Percentiles rank a stretch among this genome's conserved stretches.
Conservation (phyloP, 2,888 invertebrate species). For the Serrognathus titanus region DNA sequence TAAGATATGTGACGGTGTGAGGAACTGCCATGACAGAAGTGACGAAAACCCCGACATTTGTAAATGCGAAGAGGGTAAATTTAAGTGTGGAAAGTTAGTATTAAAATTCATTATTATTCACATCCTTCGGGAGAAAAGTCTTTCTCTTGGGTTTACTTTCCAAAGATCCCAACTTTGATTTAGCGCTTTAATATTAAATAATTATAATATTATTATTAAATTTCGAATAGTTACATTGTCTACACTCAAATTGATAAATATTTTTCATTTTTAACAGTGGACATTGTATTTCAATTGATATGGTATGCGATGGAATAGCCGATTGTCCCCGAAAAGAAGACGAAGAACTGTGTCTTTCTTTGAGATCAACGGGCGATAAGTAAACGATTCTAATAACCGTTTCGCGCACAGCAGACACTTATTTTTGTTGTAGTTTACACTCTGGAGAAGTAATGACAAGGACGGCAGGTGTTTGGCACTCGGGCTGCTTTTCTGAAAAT, state of each 20-base stretch:
- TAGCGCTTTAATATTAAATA: neutral
- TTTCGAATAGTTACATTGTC: too few species aligned
- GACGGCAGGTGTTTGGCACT: constrained; percentile 68
- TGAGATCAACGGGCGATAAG: constrained; percentile 44
- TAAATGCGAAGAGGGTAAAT: constrained; percentile 55
- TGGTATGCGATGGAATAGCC: constrained; percentile 70
- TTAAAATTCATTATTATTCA: neutral
- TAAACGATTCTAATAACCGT: constrained; percentile 24
- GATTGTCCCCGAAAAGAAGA: constrained; percentile 77
- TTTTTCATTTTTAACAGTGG: constrained; percentile 41
- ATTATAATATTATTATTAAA: neutral
- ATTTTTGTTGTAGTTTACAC: constrained; percentile 48
- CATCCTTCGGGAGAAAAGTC: too few species aligned
- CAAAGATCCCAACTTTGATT: neutral
- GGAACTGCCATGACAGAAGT: constrained; percentile 73
- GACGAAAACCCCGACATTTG: constrained; percentile 70
- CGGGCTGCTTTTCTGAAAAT: constrained; percentile 61
- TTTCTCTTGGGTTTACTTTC: neutral
- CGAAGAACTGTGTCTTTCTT: constrained; percentile 61
- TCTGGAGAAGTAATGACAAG: constrained; percentile 65
- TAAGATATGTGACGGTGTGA: constrained; percentile 71
- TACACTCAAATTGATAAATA: neutral
- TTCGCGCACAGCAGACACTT: constrained; percentile 6
- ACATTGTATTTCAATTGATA: constrained; percentile 67
- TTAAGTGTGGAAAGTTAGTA: constrained; percentile 54